Percentiles rank a stretch among this genome's conserved stretches.
Conservation (phyloP, 2,797 vertebrate genomes). For the Schizopygopsis pylzovi region DNA sequence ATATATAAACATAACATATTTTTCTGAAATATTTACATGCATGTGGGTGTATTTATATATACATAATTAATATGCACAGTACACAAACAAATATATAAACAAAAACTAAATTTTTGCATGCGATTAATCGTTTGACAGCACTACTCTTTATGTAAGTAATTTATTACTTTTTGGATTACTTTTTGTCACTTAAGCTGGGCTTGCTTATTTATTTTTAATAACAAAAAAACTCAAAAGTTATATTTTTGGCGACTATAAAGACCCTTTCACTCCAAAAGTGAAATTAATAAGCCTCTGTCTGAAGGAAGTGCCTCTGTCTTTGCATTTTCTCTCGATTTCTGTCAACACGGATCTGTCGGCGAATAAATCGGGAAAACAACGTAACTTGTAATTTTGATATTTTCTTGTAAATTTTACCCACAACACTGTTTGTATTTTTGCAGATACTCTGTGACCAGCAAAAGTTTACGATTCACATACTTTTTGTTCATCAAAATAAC, state of each 20-base stretch:
- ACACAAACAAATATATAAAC: no score
- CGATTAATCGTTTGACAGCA: no score
- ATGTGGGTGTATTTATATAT: no score
- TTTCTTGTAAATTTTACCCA: not conserved
- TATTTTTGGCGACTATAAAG: not conserved
- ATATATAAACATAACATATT: no score
- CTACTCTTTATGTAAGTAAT: not conserved
- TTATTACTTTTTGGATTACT: not conserved
- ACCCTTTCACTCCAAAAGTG: not conserved
- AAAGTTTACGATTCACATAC: not conserved
- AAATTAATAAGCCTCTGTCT: no score
- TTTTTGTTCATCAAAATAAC: not conserved
- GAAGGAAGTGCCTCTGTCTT: no score
- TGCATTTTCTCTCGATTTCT: no score
- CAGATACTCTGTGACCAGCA: not conserved
- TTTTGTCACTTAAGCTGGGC: not conserved
- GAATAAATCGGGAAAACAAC: not conserved
- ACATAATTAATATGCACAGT: no score
- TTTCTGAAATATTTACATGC: no score
- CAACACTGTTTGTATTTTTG: not conserved
- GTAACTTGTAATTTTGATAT: not conserved
- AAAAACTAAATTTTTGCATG: no score
- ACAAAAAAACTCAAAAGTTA: not conserved
- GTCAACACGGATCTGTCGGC: not conserved
- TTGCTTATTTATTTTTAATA: not conserved